phyloP scores from a whole-genome alignment of 2,113 vertebrate species.

The Isichthys henryi region DNA sequence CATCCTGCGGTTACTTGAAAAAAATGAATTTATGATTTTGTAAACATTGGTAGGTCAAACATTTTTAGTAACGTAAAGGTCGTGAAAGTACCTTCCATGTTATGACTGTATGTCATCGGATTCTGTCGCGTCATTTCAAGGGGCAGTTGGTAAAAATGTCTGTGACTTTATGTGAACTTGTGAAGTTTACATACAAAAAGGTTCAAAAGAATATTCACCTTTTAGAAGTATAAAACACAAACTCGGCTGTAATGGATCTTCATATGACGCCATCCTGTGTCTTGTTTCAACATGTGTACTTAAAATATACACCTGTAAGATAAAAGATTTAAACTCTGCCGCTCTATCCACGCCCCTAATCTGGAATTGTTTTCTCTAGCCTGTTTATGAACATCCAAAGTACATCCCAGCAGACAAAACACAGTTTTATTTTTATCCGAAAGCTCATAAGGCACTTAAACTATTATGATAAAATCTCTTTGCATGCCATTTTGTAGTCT shows the following conservation, averaged over 20 bases:
- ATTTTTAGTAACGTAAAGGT: conserved; percentile 9
- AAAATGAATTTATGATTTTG: not conserved
- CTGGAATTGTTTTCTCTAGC: not conserved
- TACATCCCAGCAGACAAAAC: conserved; percentile 20
- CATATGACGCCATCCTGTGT: not conserved
- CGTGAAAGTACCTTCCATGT: not conserved
- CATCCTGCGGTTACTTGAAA: not conserved
- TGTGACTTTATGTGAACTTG: not conserved
- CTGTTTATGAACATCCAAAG: conserved; percentile 27
- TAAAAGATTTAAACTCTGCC: not conserved
- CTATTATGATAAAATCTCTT: conserved; percentile 21
- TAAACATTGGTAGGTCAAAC: not conserved
- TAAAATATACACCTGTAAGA: conserved; percentile 1
- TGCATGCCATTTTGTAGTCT: not conserved
- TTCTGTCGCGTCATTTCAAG: not conserved
- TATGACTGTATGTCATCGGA: not conserved
- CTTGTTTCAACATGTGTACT: conserved; percentile 6
- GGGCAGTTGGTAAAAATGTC: not conserved
- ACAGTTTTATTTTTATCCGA: conserved; percentile 20
- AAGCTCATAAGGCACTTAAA: conserved; percentile 18
- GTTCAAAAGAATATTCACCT: not conserved
- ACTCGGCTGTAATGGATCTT: not conserved
- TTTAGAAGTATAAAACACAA: not conserved
- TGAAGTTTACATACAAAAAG: not conserved
- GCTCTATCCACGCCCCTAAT: not conserved